Base-by-base conservation (phyloP, 1,140 invertebrate genomes). In the Macrocentrus cingulum region DNA sequence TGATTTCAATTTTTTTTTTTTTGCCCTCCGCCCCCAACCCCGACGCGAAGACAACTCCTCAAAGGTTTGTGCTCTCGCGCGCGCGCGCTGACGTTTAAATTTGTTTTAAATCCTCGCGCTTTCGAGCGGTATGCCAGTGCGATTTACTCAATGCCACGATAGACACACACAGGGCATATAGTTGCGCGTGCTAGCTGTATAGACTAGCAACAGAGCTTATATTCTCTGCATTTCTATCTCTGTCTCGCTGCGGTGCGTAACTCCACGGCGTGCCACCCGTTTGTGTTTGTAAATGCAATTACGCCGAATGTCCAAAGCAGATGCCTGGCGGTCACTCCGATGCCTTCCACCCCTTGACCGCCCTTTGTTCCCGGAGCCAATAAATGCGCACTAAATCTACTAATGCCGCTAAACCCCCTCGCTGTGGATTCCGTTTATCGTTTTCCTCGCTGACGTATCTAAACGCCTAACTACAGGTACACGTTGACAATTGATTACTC, bases 281-380 rank as follows among this genome's bases (percentile, higher is more conserved):
- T 63, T 58, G 58, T 58, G 61, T 62, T 62, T 59, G 69, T 65
- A 71, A 74, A 71, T 69, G 72, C 70, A 74, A 74, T 74, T 71
- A 74, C 66, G 68, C 62, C 57, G 67, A 71, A 72, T 70, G 72
- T 75, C 72, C 70, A 65, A 67, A 69, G 66, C 72, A 75, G 72
- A 71, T 72, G 70, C 66, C 69, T 66, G 63, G 63, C 66, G 72
- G 72, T 71, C 66, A 72, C 63, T 70, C 58, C 63, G 66, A 62
- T 62, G 56, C 61, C 39, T 62, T 56, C 34, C 61, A 59, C 61
- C 56, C 56, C 48, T 59, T 62, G 66, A 65, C 65, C 63, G 66
- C 64, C 63, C 67, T 69, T 71, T 71, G 69, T 71, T 56, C 59
- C 64, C 61, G 61, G 62, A 67, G 67, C 67, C 69, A 69, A 71